Conservation (phyloP, 2,113 vertebrate genomes). For the Mormyrus iriodes region DNA sequence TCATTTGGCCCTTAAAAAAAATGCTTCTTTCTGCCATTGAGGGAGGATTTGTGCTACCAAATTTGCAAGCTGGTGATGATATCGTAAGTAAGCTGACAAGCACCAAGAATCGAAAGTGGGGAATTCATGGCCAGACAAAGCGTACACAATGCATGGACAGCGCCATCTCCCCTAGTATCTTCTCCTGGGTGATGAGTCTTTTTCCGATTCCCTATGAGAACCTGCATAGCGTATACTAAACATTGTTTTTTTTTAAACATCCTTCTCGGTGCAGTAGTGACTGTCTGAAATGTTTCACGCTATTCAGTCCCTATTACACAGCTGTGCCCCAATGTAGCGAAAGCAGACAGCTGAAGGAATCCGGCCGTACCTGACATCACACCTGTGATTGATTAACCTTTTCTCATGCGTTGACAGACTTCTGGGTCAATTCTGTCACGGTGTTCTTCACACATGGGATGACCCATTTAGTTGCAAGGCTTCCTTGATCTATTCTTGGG, state of each 20-base stretch:
- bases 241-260: background rate
- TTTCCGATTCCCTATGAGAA: background rate
- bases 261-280: background rate
- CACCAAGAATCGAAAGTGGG: too few species aligned
- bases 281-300: background rate
- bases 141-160: background rate
- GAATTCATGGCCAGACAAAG: background rate
- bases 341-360: background rate
- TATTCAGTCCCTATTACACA: background rate
- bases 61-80: background rate
- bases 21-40: background rate
- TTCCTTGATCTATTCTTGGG: background rate
- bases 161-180: background rate
- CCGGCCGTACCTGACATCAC: background rate
- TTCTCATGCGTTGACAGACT: background rate
- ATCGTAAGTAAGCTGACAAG: background rate
- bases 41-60: background rate
- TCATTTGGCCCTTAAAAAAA: background rate
- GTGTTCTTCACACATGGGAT: background rate
- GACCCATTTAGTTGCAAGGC: background rate
- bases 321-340: background rate
- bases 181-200: background rate
- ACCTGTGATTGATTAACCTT: constrained; percentile 5
- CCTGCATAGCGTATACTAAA: background rate
- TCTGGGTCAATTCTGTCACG: background rate